Percentiles rank a stretch among this genome's conserved stretches.
Conservation (phyloP, 2,113 vertebrate species). For the Erythrolamprus reginae region DNA sequence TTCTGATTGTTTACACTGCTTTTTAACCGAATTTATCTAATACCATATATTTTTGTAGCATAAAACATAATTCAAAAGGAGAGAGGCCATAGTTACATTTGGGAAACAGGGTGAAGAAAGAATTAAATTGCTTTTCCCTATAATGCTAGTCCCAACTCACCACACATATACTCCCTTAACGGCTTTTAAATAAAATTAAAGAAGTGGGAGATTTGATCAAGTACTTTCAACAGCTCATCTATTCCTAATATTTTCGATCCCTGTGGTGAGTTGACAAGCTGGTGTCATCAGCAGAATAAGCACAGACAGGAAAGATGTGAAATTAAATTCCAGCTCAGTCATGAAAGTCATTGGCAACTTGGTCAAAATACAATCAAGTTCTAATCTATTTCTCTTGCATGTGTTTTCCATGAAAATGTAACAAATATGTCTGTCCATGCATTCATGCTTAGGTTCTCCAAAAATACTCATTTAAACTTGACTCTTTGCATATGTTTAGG, state of each 20-base stretch:
- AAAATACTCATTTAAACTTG: background rate
- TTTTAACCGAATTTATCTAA: background rate
- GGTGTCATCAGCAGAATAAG: background rate
- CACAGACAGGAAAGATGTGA: background rate
- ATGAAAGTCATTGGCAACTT: background rate
- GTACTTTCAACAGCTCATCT: background rate
- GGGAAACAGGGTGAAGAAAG: background rate
- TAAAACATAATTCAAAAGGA: background rate
- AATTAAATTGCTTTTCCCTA: background rate
- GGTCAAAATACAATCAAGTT: background rate
- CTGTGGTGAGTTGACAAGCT: background rate
- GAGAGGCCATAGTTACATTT: background rate
- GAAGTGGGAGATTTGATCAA: background rate
- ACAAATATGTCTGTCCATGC: background rate
- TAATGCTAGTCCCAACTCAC: background rate
- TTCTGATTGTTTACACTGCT: background rate
- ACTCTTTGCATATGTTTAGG: background rate
- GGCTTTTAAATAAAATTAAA: slow-evolving; percentile 1
- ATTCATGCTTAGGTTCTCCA: background rate
- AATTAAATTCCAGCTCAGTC: background rate
- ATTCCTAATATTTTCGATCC: background rate
- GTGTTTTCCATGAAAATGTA: background rate
- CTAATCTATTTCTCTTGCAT: background rate
- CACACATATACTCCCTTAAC: background rate
- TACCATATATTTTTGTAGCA: background rate